Base-by-base conservation (phyloP, 2,113 vertebrate species). In the Anhinga rufa region DNA sequence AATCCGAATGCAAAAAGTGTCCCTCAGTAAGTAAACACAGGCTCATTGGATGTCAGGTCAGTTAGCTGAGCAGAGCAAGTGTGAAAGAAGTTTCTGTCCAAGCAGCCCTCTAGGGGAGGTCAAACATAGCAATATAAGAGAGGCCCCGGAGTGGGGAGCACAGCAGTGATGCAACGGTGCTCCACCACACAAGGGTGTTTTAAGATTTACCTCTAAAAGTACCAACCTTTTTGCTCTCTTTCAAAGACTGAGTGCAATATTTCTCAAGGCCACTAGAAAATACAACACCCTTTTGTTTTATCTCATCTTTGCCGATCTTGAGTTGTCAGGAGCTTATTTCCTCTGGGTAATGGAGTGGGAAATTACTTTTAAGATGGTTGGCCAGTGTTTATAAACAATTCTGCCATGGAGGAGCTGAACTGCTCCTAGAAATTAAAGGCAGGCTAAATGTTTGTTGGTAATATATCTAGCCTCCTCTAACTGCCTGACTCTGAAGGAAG, bases 11-110 rank as follows among this genome's bases (percentile, higher is more conserved):
- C 96, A 99, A 98, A 81, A 97, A 97, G 25, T 99, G 99, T 86
- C 99, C 98, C 71, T 98, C 98, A 36, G 99, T 99, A 96, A 98
- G 99, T 98, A 94, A 97, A 76, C 44, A 42, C 25, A 9, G 40
- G 25, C 44, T 75, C 3, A 2, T 14, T 46, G 65, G 40, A 34
- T 1, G 1, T 57, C 49, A 38, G 21, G 26, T 26, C 3, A 3
- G 38, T 44, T 57, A 58, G 40, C 52, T 88, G 81, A 69, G 77
- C 32, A 70, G n/a, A 49, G 42, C 11, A 79, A 86, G n/a, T 12
- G 12, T 40, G 64, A 62, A 71, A 42, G 51, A 75, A 29, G 36
- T 62, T 92, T 86, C 46, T 71, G 32, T 74, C 46, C 46, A 36
- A 76, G 74, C 36, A 87, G 31, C 49, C 32, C n/a, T 24, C 52